Evolutionary conservation across 1,140 invertebrate species (phyloP).

Genomic region (Scaptomyza pallida): DNA sequence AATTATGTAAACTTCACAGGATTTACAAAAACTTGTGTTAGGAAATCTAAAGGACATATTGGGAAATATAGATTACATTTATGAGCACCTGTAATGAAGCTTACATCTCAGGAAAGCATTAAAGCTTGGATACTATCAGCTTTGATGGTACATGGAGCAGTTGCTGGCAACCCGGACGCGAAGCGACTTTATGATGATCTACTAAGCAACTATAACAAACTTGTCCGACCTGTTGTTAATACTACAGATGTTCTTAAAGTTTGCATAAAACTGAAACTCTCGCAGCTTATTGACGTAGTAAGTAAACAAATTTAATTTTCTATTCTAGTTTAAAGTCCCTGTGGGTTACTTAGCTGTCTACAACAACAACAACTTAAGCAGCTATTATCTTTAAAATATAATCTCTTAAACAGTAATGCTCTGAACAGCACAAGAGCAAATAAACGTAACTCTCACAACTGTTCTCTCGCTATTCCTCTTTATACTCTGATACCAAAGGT

Average conservation of each 20-base stretch:
- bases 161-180: conserved; percentile 93
- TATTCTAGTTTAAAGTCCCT: too few species aligned
- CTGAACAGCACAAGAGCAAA: too few species aligned
- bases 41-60: conserved; percentile 17
- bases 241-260: conserved; percentile 96
- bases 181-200: conserved; percentile 96
- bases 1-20: background rate
- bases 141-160: conserved; percentile 85
- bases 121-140: conserved; percentile 83
- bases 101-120: conserved; percentile 84
- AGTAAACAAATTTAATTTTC: conserved; percentile 85
- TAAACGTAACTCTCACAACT: too few species aligned
- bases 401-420: too few species aligned
- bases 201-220: conserved; percentile 96
- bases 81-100: conserved; percentile 63
- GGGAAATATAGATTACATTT: conserved; percentile 31
- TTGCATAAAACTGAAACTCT: conserved; percentile 96
- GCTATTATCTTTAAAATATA: too few species aligned
- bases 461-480: too few species aligned
- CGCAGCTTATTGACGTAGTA: conserved; percentile 97
- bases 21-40: background rate
- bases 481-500: too few species aligned
- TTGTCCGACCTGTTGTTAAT: conserved; percentile 96
- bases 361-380: too few species aligned
- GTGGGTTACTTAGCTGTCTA: too few species aligned